Percentiles rank a stretch among this genome's conserved stretches.
phyloP scores from a whole-genome alignment of 2,797 vertebrate genomes.

The Spondyliosoma cantharus region DNA sequence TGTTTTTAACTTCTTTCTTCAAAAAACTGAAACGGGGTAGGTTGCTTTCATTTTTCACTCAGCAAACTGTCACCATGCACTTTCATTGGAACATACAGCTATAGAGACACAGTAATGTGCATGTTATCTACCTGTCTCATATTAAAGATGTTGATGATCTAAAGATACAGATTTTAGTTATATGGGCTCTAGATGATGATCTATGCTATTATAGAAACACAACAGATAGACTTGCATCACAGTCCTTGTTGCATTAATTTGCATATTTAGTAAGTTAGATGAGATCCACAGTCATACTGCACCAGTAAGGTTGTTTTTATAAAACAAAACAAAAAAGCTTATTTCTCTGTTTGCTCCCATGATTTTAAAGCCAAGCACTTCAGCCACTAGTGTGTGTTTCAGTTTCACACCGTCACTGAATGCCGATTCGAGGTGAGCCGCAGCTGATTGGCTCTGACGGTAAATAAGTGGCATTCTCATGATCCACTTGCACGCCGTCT shows the following conservation, averaged over 20 bases:
- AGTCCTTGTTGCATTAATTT: background rate
- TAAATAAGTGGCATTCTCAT: conserved; percentile 58
- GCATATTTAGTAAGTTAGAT: background rate
- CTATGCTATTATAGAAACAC: background rate
- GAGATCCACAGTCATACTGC: background rate
- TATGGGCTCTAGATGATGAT: background rate
- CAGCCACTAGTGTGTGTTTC: background rate
- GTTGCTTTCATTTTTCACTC: background rate
- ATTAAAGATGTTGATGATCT: background rate
- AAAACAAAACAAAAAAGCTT: background rate
- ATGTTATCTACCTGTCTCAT: background rate
- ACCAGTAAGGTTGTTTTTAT: background rate
- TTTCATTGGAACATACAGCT: background rate
- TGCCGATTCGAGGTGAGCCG: conserved; percentile 17
- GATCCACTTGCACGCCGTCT: conserved; percentile 73
- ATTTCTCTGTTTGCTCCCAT: conserved; percentile 3
- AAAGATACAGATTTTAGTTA: background rate
- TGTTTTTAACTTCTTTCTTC: background rate
- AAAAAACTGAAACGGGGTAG: background rate
- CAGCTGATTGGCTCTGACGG: conserved; percentile 66
- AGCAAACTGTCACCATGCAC: background rate
- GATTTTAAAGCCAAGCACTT: conserved; percentile 19
- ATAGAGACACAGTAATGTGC: background rate
- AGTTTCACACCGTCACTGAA: conserved; percentile 1
- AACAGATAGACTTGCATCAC: background rate